phyloP scores from a whole-genome alignment of 2,888 invertebrate species.

The Belgica antarctica region DNA sequence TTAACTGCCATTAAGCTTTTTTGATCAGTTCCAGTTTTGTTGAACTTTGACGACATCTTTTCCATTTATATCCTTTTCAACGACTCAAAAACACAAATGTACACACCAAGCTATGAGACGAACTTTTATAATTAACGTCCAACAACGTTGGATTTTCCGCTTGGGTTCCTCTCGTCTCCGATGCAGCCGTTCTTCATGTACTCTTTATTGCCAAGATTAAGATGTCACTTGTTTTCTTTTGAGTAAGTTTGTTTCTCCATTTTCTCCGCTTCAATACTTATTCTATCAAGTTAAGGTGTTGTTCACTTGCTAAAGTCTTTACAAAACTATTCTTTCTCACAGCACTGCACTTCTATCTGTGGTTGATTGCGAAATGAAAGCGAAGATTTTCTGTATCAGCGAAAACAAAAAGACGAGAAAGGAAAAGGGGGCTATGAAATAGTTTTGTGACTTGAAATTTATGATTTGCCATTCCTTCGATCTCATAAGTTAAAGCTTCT shows the following conservation, averaged over 20 bases:
- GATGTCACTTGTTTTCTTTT: not conserved
- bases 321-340: not conserved
- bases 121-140: not conserved
- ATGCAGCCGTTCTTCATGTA: not conserved
- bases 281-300: not conserved
- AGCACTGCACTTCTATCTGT: not conserved
- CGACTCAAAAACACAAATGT: not conserved
- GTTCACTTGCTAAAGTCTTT: not conserved
- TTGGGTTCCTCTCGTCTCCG: not conserved
- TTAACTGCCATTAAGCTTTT: too few species aligned
- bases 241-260: not conserved
- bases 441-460: too few species aligned
- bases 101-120: not conserved
- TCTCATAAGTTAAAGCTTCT: too few species aligned
- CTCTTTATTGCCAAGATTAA: not conserved
- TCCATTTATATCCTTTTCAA: too few species aligned
- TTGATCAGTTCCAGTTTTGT: too few species aligned
- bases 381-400: too few species aligned
- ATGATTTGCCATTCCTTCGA: too few species aligned
- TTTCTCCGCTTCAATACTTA: conserved; percentile 9
- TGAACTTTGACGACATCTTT: conserved; percentile 33
- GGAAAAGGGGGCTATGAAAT: too few species aligned
- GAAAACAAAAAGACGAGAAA: too few species aligned
- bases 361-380: not conserved
- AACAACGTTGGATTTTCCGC: not conserved